Base-by-base conservation (phyloP, 2,888 invertebrate genomes). In the Lasioglossum malachurum region DNA sequence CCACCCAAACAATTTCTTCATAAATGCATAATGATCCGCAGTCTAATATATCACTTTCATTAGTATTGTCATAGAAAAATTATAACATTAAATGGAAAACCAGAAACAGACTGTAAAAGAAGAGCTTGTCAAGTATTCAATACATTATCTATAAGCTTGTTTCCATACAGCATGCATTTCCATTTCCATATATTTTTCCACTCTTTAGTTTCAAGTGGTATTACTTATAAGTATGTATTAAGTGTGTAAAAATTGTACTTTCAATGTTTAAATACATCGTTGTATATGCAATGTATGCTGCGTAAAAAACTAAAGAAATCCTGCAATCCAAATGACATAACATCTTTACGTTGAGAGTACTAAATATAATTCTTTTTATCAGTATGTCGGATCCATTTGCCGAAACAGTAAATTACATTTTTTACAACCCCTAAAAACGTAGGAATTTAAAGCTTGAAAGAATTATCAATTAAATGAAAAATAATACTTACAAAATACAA, bases 341-440 rank as follows among this genome's bases (percentile, higher is more conserved):
- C 53, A 69, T 78, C 14, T 53, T 27, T n/a, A 10, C 27, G 31
- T 75, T 35, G 35, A n/a, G 23, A 19, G 19, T 38, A 46, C 31
- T n/a, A 27, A 80, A 69, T 84, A 73, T 69, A 84, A 84, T 35
- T 57, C 64, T 84, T 71, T 76, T 80, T 78, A 85, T 76, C 75
- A 53, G 53, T 78, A 78, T 14, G 19, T 77, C 23, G 23, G 57
- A 84, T 84, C 49, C 57, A 72, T 76, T 57, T 38, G 41, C 74
- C 38, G n/a, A 60, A 46, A 27, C 35, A 46, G 14, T 27, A 41
- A n/a, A n/a, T 74, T 31, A 67, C 27, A 27, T 46, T 44, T 38
- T 31, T 16, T 38, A n/a, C 5, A 14, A 23, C 16, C 10, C n/a
- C 4, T 71, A 1, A 41, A 71, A n/a, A n/a, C 23, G 67, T 64